phyloP scores from a whole-genome alignment of 2,797 vertebrate genomes.

The Micromesistius poutassou region DNA sequence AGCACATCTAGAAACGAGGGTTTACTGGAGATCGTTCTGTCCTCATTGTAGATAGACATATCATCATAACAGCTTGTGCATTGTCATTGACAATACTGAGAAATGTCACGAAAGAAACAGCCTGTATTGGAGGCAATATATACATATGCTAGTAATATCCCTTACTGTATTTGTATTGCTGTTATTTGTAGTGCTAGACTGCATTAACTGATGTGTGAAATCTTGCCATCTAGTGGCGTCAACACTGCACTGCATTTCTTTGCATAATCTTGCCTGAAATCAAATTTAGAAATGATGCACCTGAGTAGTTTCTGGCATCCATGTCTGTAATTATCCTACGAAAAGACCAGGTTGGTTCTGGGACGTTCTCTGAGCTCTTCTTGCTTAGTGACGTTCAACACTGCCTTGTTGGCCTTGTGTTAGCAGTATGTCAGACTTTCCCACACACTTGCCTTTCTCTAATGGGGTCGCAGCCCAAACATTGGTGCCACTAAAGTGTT shows the following conservation, averaged over 20 bases:
- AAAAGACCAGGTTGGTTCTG: conserved; percentile 2
- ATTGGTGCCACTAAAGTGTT: background rate
- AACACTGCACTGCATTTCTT: background rate
- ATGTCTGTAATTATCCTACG: background rate
- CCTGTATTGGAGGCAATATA: background rate
- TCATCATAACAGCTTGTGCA: background rate
- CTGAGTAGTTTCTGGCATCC: background rate
- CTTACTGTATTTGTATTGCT: background rate
- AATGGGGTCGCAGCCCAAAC: background rate
- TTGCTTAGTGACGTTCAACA: background rate
- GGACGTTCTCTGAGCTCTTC: background rate
- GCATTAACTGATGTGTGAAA: background rate
- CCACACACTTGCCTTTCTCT: background rate
- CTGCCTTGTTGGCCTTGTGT: background rate
- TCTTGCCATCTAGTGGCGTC: background rate
- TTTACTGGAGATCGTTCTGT: background rate
- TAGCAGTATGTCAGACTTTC: background rate
- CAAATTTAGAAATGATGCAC: background rate
- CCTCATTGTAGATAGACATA: background rate
- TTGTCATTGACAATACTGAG: background rate
- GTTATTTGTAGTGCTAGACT: background rate
- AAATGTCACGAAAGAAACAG: background rate
- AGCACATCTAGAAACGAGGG: background rate
- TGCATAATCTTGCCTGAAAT: background rate
- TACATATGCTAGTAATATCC: background rate